Conservation (phyloP, 2,797 vertebrate species). For the Synaphobranchus kaupii region DNA sequence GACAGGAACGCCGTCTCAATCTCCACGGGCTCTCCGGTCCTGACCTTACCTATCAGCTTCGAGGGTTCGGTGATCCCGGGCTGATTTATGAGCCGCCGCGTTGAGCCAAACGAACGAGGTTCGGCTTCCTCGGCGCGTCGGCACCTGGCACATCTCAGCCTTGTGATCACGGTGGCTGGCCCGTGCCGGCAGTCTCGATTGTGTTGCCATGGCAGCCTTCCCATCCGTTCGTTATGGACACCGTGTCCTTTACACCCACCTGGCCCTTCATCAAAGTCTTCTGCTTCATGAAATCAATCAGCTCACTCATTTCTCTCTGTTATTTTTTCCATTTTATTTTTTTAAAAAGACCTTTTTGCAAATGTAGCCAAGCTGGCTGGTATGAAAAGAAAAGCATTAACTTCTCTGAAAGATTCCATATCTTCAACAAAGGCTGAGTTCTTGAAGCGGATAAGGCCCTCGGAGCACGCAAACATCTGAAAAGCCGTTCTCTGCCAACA, state of each 20-base stretch:
- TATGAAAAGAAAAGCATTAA: conserved; percentile 31
- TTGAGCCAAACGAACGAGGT: conserved; percentile 19
- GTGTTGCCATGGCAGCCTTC: conserved; percentile 16
- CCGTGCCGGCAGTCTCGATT: not conserved
- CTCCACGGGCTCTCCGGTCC: not conserved
- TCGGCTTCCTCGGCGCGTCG: conserved; percentile 37
- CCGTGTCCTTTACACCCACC: conserved; percentile 11
- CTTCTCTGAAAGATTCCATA: not conserved
- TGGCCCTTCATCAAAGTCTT: conserved; percentile 36
- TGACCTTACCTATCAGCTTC: not conserved
- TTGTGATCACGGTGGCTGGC: conserved; percentile 23
- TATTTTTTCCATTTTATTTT: not conserved
- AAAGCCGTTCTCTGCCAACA: conserved; percentile 28
- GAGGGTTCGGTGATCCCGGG: conserved; percentile 21
- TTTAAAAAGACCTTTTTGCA: conserved; percentile 2
- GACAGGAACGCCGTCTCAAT: not conserved
- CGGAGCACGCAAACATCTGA: conserved; percentile 13
- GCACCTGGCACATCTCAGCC: conserved; percentile 16
- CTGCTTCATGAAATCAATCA: conserved; percentile 9
- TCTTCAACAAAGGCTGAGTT: conserved; percentile 25
- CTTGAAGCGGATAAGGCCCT: conserved; percentile 26
- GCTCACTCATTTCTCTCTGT: not conserved
- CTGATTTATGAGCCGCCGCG: not conserved
- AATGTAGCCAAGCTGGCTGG: conserved; percentile 23
- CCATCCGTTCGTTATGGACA: conserved; percentile 14